These are phyloP conservation scores for Centropus bengalensis DNA, from an alignment of 2,113 vertebrate species.

Conservation along the genomic window DNA sequence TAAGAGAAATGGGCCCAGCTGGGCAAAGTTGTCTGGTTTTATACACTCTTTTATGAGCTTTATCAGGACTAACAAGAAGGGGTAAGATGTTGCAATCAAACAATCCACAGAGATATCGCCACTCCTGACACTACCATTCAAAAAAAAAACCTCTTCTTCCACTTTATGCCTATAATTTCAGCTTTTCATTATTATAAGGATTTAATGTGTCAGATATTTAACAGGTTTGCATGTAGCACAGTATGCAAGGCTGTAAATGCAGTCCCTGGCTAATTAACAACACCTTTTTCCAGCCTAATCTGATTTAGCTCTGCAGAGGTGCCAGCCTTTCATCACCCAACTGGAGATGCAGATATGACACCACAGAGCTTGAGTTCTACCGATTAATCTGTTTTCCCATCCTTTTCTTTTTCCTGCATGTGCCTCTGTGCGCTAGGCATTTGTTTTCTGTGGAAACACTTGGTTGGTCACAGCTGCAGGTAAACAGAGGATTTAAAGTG, in stretches of 20 bases:
- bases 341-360: not conserved
- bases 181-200: not conserved
- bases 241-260: not conserved
- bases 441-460: not conserved
- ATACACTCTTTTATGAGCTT: not conserved
- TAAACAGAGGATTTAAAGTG: not conserved
- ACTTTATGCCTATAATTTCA: not conserved
- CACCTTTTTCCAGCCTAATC: not conserved
- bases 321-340: not conserved
- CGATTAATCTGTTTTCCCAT: not conserved
- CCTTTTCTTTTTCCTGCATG: not conserved
- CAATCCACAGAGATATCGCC: not conserved
- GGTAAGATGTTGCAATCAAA: not conserved
- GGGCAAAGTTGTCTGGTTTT: conserved; percentile 1
- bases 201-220: not conserved
- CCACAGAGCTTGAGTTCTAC: not conserved
- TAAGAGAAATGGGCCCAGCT: not conserved
- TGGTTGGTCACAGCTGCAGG: not conserved
- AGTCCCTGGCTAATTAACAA: not conserved
- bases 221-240: not conserved
- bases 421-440: not conserved
- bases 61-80: conserved; percentile 1
- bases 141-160: not conserved
- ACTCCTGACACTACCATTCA: not conserved
- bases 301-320: not conserved